Evolutionary conservation across 2,797 vertebrate species (phyloP), one percentile per base, ranked within the genome.

Genomic region (Periparus ater): DNA sequence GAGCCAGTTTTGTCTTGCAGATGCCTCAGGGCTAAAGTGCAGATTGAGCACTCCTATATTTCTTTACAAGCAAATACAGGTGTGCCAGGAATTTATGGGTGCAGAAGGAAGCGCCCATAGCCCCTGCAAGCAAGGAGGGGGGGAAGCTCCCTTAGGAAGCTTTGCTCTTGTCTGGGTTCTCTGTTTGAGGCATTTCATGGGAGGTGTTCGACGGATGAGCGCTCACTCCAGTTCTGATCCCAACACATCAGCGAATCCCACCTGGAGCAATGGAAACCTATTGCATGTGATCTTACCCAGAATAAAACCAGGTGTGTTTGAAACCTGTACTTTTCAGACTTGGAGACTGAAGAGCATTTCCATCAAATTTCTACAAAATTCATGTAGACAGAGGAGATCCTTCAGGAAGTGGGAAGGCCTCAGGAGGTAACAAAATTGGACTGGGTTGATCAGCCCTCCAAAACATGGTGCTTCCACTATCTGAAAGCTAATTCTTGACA

Each of bases 1-100:
- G 67, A 92, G 61, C 75, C 42, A 51, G 86, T 91, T 93, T 83
- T 74, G 68, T 67, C 72, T 83, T 75, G 86, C 75, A 83, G 40
- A 27, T 32, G 70, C 68, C 78, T 92, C 71, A 27, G 54, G 73
- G 84, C 65, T 77, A 25, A 87, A 79, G 86, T 58, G 61, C 63
- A 87, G 38, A 17, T 58, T 82, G 91, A 93, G 61, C 57, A 22
- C 91, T 92, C 68, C 81, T 85, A 0, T 73, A 48, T 90, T 95
- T 83, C 75, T 89, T 47, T 72, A 61, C 30, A 92, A 53, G 79
- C 47, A 93, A 94, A 85, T 75, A 71, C 38, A 77, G 53, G 44
- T 90, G 73, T 72, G 47, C 85, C 57, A n/a, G 70, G 86, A 81
- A 47, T 82, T 76, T 55, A 60, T 13, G 60, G 27, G 38, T 70